Conservation (phyloP, 2,888 invertebrate species). For the Euzophera pinguis region DNA sequence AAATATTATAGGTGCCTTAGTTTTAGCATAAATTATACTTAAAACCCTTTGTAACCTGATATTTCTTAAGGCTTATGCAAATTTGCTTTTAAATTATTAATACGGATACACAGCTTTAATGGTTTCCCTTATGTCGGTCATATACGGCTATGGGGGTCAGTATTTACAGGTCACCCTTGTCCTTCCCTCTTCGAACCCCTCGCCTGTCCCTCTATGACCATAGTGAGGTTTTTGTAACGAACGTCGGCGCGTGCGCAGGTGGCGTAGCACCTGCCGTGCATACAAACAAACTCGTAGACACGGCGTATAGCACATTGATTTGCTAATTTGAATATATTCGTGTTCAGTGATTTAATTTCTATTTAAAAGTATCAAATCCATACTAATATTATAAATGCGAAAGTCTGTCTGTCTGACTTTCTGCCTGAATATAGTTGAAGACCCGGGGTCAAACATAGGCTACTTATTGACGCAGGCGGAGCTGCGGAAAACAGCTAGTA, state of each 20-base stretch:
- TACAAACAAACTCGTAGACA: conserved; percentile 48
- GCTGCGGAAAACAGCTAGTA: too few relatives aligned
- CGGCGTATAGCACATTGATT: conserved; percentile 55
- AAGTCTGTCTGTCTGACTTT: too few relatives aligned
- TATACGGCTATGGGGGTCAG: conserved; percentile 34
- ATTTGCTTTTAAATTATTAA: conserved; percentile 41
- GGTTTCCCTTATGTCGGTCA: conserved; percentile 59
- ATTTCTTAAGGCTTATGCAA: conserved; percentile 21
- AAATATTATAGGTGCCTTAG: too few relatives aligned
- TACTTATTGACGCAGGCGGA: too few relatives aligned
- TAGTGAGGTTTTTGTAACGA: conserved; percentile 67
- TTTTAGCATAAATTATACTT: background rate
- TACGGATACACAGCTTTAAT: conserved; percentile 40
- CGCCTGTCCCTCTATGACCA: conserved; percentile 36
- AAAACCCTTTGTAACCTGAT: conserved; percentile 7
- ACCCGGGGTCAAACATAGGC: too few relatives aligned
- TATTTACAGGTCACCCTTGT: conserved; percentile 25
- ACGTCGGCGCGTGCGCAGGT: conserved; percentile 72
- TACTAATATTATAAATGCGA: too few relatives aligned
- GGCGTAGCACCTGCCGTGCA: conserved; percentile 75
- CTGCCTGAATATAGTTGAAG: too few relatives aligned
- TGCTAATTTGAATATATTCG: conserved; percentile 26
- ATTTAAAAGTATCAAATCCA: too few relatives aligned
- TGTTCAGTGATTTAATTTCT: background rate
- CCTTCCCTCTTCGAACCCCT: conserved; percentile 9